Evolutionary conservation across 2,113 vertebrate genomes (phyloP).

Genomic region (Sylvilagus bachmani): DNA sequence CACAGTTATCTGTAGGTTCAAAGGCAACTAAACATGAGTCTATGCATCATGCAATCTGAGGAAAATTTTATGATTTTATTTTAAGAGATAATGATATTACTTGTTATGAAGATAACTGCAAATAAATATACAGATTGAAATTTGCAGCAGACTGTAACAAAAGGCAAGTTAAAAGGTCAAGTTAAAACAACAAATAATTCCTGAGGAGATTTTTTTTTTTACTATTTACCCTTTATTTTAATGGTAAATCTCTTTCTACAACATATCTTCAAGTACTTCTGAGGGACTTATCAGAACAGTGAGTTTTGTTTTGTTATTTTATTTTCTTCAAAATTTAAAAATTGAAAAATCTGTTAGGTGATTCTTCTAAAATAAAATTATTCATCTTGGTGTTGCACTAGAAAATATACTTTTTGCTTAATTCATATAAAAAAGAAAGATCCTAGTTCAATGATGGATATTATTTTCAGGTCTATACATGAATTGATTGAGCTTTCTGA

Average conservation of each 20-base stretch:
- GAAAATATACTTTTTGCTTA: slow-evolving; percentile 9
- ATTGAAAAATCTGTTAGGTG: not conserved
- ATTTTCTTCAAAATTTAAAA: not conserved
- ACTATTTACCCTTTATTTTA: not conserved
- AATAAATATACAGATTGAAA: not conserved
- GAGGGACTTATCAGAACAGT: not conserved
- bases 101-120: slow-evolving; percentile 11
- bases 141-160: not conserved
- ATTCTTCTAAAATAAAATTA: not conserved
- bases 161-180: not conserved
- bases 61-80: slow-evolving; percentile 44
- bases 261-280: not conserved
- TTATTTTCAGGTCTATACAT: slow-evolving; percentile 46
- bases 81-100: not conserved
- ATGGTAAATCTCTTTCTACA: not conserved
- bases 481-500: not conserved
- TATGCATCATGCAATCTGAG: not conserved
- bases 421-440: not conserved
- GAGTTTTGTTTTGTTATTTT: not conserved
- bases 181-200: not conserved
- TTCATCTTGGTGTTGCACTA: not conserved
- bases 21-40: not conserved
- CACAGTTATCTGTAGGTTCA: not conserved
- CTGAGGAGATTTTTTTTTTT: not conserved
- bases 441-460: not conserved